These are phyloP conservation scores for Pseudochirops corinnae DNA, from an alignment of 2,797 vertebrate species.

Conservation along the genomic window DNA sequence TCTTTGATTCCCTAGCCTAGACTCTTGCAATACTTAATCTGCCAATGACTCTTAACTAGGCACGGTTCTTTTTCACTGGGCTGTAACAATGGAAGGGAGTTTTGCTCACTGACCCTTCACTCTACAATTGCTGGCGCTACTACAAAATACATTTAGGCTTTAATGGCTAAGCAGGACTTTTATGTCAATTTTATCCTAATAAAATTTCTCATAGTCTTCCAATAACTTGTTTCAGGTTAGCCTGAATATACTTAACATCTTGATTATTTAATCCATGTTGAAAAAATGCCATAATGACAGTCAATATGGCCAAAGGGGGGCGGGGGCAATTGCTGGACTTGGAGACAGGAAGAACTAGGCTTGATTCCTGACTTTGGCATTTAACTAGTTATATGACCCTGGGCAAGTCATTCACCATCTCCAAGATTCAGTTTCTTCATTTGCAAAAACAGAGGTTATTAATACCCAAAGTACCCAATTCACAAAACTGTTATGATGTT, in stretches of 20 bases:
- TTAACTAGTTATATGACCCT: background rate
- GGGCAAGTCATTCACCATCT: background rate
- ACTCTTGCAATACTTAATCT: background rate
- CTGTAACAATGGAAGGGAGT: background rate
- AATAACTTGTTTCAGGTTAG: background rate
- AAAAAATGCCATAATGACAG: background rate
- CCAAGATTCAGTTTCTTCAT: too few species aligned
- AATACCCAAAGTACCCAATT: too few species aligned
- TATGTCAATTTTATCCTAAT: background rate
- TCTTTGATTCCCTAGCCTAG: background rate
- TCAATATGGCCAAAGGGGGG: background rate
- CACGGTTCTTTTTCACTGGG: background rate
- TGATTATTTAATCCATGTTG: background rate
- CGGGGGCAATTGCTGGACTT: background rate
- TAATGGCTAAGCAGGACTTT: background rate
- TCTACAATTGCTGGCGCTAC: background rate
- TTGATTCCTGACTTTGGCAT: background rate
- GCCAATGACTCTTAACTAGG: background rate
- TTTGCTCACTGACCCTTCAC: background rate
- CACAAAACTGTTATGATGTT: too few species aligned
- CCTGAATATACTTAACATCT: background rate
- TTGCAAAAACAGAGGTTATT: too few species aligned
- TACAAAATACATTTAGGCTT: background rate
- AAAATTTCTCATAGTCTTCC: background rate
- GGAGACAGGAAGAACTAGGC: background rate